Evolutionary conservation across 2,113 vertebrate species (phyloP).

Genomic region (Anhinga rufa): DNA sequence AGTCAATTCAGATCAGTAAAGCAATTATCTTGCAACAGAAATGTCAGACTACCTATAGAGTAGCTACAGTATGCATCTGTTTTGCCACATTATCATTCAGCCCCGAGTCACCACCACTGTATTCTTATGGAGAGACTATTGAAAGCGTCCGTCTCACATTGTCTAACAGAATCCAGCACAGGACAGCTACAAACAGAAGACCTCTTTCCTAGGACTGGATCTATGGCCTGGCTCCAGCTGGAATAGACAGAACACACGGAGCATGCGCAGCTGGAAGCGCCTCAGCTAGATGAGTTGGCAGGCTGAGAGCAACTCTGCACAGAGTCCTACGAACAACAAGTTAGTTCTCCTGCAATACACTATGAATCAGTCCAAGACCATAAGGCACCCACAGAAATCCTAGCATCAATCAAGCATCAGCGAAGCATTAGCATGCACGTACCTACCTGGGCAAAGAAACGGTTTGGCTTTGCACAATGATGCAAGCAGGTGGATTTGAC

Average conservation of each 20-base stretch:
- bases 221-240: neutral
- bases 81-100: neutral
- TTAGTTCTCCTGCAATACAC: neutral
- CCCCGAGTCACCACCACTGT: neutral
- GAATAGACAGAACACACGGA: fast-evolving
- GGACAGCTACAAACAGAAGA: neutral
- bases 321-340: neutral
- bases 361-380: neutral
- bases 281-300: neutral
- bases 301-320: neutral
- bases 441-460: neutral
- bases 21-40: neutral
- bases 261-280: neutral
- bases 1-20: neutral
- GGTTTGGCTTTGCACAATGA: neutral
- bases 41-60: neutral
- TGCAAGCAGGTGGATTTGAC: neutral
- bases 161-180: neutral
- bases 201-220: neutral
- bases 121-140: fast-evolving
- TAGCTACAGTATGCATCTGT: neutral
- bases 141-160: neutral
- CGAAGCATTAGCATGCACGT: neutral
- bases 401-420: neutral
- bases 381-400: neutral